These are phyloP conservation scores for Forficula auricularia DNA, from an alignment of 1,140 invertebrate species.

Conservation along the genomic window DNA sequence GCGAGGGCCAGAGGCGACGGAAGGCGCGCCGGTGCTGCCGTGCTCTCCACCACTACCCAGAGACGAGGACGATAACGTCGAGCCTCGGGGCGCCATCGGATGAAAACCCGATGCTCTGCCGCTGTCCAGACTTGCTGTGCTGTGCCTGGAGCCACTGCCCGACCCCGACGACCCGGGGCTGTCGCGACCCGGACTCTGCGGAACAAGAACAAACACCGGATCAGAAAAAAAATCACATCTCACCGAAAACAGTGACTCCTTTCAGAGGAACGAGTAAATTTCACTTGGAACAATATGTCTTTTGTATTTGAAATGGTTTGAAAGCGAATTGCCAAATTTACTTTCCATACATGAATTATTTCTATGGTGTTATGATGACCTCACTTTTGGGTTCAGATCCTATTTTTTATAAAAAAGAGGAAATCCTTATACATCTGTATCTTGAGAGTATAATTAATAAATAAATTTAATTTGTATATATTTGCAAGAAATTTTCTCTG, in stretches of 20 bases:
- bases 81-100: constrained; percentile 29
- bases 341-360: too few species aligned
- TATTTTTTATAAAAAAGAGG: too few species aligned
- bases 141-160: constrained; percentile 60
- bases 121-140: constrained; percentile 80
- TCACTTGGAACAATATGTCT: too few species aligned
- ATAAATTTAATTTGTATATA: too few species aligned
- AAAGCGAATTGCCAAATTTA: too few species aligned
- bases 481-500: too few species aligned
- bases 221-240: background rate
- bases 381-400: too few species aligned
- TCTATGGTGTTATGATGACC: too few species aligned
- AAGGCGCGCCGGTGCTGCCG: constrained; percentile 23
- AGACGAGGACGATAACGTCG: constrained; percentile 51
- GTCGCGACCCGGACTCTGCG: constrained; percentile 68
- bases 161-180: constrained; percentile 70
- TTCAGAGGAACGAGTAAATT: too few species aligned
- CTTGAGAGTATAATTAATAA: too few species aligned
- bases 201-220: constrained; percentile 2
- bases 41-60: constrained; percentile 53
- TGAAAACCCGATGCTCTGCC: constrained; percentile 64
- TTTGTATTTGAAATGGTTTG: too few species aligned
- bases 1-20: constrained; percentile 12
- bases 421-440: too few species aligned
- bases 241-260: background rate